Conservation (phyloP, 2,113 vertebrate species). For the Hippocampus barbouri region DNA sequence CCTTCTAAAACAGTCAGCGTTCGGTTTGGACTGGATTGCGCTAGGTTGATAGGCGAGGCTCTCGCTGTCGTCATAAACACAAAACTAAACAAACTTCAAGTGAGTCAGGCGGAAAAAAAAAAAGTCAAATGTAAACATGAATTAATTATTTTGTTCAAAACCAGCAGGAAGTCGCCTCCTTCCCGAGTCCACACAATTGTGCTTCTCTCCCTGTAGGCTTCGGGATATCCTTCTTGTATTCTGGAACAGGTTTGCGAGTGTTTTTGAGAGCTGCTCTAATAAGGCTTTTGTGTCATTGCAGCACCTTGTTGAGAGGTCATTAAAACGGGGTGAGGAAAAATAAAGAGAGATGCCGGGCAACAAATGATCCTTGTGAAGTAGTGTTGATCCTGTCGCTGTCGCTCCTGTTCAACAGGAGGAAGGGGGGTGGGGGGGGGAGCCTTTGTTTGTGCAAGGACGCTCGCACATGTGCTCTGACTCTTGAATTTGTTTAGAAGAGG, state of each 20-base stretch:
- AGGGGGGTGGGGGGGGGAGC: conserved; percentile 20
- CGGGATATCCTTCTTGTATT: not conserved
- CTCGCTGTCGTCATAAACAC: conserved; percentile 45
- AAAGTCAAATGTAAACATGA: conserved; percentile 59
- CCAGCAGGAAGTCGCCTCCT: conserved; percentile 26
- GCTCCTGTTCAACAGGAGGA: conserved; percentile 50
- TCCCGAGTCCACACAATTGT: conserved; percentile 5
- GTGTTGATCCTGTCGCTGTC: conserved; percentile 59
- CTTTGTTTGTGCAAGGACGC: conserved; percentile 46
- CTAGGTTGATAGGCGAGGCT: conserved; percentile 44
- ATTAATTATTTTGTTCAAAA: conserved; percentile 22
- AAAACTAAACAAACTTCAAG: conserved; percentile 50
- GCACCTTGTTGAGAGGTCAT: conserved; percentile 60
- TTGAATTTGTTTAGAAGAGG: conserved; percentile 27
- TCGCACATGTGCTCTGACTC: conserved; percentile 35
- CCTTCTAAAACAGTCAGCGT: conserved; percentile 24
- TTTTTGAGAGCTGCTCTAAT: conserved; percentile 28
- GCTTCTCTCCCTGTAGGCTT: conserved; percentile 5
- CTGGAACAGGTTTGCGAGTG: not conserved
- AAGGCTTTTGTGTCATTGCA: conserved; percentile 13
- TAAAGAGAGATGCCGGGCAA: conserved; percentile 39
- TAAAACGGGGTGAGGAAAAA: conserved; percentile 48
- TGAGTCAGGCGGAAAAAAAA: conserved; percentile 52
- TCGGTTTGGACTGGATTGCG: conserved; percentile 37
- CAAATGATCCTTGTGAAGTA: conserved; percentile 44